Conservation (phyloP, 2,113 vertebrate species). For the Upupa epops region DNA sequence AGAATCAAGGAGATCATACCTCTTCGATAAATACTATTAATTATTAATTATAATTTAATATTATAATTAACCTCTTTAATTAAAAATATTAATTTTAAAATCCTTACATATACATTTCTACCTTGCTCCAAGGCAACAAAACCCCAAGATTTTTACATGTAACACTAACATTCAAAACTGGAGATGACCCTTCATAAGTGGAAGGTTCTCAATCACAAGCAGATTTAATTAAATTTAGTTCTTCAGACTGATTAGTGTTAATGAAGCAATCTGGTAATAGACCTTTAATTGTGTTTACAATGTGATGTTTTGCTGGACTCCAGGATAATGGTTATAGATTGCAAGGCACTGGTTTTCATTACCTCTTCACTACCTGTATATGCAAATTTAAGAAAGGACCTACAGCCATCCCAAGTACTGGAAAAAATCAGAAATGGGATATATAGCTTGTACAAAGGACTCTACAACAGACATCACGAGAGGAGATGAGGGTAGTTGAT, state of each 20-base stretch:
- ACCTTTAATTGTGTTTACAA: neutral
- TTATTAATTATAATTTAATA: no score
- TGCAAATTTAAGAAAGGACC: neutral
- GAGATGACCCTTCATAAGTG: neutral
- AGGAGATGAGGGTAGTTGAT: no score
- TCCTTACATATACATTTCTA: neutral
- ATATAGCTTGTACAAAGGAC: neutral
- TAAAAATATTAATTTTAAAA: no score
- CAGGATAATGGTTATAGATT: neutral
- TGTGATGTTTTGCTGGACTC: neutral
- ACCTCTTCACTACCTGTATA: neutral
- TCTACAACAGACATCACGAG: neutral
- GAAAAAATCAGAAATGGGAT: neutral
- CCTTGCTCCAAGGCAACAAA: neutral
- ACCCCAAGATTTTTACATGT: neutral
- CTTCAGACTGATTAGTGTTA: slow-evolving; percentile 38
- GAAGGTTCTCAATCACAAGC: neutral
- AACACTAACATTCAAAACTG: neutral
- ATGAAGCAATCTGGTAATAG: neutral
- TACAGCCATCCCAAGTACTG: neutral
- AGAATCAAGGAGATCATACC: neutral
- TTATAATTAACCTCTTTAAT: no score
- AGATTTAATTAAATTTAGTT: slow-evolving; percentile 39
- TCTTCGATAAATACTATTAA: no score
- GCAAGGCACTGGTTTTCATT: neutral